These are phyloP conservation scores for Antennarius maculatus DNA, from an alignment of 2,797 vertebrate genomes.

Conservation along the genomic window DNA sequence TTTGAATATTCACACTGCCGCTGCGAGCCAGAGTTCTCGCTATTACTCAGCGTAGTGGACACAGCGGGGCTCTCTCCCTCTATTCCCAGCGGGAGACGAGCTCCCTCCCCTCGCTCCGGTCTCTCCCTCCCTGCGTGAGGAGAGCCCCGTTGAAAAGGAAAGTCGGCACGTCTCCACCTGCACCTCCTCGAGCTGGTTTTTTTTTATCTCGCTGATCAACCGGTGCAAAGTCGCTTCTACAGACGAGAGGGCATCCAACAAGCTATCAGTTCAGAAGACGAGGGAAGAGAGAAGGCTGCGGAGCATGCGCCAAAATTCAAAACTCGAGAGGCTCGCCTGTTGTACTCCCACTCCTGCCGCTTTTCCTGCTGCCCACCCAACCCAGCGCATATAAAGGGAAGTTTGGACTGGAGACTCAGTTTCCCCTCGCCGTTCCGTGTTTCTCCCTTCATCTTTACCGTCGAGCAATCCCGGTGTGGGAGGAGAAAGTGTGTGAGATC, in stretches of 20 bases:
- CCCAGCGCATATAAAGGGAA: conserved; percentile 57
- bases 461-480: conserved; percentile 49
- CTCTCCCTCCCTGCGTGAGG: conserved; percentile 45
- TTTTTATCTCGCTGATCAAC: conserved; percentile 66
- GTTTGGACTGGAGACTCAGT: conserved; percentile 47
- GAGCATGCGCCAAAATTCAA: conserved; percentile 58
- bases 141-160: conserved; percentile 55
- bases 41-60: conserved; percentile 19
- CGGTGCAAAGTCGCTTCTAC: conserved; percentile 56
- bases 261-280: conserved; percentile 40
- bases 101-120: conserved; percentile 40
- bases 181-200: conserved; percentile 54
- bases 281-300: conserved; percentile 28
- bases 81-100: conserved; percentile 43
- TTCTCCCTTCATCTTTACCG: conserved; percentile 27
- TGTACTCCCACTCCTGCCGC: conserved; percentile 51
- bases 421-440: conserved; percentile 22
- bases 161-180: conserved; percentile 49
- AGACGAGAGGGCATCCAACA: conserved; percentile 43
- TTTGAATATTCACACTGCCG: conserved; percentile 42
- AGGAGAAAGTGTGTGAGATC: conserved; percentile 62
- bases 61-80: conserved; percentile 36
- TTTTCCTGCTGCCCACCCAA: conserved; percentile 58
- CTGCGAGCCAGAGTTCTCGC: conserved; percentile 8
- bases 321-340: conserved; percentile 56